Conservation (phyloP, 1,140 invertebrate species). For the Drosophila trapezifrons region DNA sequence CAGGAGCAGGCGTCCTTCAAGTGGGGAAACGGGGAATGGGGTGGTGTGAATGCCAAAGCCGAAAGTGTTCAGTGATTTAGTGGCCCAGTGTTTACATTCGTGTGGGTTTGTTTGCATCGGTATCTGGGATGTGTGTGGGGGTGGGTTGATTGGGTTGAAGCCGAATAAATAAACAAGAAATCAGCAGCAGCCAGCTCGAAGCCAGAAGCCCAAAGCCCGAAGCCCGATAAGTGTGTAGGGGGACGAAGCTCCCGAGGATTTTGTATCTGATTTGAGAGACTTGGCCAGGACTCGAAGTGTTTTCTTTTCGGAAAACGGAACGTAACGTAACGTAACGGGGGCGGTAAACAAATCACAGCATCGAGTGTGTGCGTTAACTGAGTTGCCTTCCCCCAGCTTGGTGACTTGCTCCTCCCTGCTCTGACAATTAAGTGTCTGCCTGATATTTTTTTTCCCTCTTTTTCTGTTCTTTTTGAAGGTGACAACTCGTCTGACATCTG, state of each 20-base stretch:
- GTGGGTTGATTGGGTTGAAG: conserved; percentile 75
- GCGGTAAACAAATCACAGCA: conserved; percentile 48
- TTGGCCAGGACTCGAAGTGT: conserved; percentile 48
- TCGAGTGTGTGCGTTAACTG: conserved; percentile 42
- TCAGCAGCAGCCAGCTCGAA: conserved; percentile 59
- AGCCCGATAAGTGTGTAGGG: conserved; percentile 76
- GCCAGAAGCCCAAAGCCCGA: conserved; percentile 20
- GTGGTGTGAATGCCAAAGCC: conserved; percentile 69
- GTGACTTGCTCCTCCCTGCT: conserved; percentile 20
- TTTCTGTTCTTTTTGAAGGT: conserved; percentile 17
- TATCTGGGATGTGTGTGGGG: conserved; percentile 30
- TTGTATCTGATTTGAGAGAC: conserved; percentile 46
- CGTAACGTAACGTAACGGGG: not conserved
- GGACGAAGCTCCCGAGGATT: conserved; percentile 49
- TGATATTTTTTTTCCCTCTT: conserved; percentile 22
- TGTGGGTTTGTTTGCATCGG: conserved; percentile 62
- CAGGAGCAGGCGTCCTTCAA: conserved; percentile 31
- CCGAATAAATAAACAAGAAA: conserved; percentile 79
- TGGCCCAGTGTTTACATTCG: conserved; percentile 66
- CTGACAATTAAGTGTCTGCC: conserved; percentile 58
- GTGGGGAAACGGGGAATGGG: conserved; percentile 25
- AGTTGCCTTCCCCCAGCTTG: conserved; percentile 19
- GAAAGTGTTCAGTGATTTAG: conserved; percentile 80
- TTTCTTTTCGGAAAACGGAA: conserved; percentile 7
- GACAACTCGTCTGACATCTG: conserved; percentile 42